A percentile compares a stretch with the other conserved stretches of the same genome.
These are phyloP conservation scores for Pempheris klunzingeri DNA, from an alignment of 2,797 vertebrate genomes.

Conservation along the genomic window DNA sequence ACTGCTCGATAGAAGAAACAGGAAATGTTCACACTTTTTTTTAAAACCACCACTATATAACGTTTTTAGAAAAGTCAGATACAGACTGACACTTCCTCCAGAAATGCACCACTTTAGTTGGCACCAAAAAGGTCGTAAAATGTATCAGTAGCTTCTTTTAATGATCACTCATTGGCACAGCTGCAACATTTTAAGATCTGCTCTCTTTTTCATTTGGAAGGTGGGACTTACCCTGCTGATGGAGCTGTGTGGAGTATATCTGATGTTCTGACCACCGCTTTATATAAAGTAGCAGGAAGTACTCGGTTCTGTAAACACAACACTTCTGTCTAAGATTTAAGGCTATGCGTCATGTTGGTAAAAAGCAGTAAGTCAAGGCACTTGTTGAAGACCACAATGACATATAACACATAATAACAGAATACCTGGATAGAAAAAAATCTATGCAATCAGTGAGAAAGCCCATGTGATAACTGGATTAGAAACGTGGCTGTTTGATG, in stretches of 20 bases:
- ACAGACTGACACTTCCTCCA: constrained; percentile 36
- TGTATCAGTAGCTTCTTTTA: neutral
- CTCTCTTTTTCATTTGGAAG: neutral
- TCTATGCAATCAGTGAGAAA: neutral
- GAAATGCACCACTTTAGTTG: neutral
- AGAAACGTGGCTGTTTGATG: neutral
- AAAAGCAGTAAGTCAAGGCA: neutral
- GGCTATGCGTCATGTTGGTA: constrained; percentile 14
- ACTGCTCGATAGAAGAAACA: constrained; percentile 55
- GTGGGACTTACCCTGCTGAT: constrained; percentile 50
- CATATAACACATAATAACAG: neutral
- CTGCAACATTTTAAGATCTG: neutral
- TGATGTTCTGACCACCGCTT: constrained; percentile 18
- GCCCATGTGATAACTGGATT: neutral
- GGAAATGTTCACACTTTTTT: constrained; percentile 63
- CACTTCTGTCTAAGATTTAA: constrained; percentile 31
- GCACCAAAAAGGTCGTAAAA: constrained; percentile 16
- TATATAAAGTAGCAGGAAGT: constrained; percentile 61
- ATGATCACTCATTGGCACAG: neutral
- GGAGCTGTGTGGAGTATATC: neutral
- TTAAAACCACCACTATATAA: neutral
- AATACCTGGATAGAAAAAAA: neutral
- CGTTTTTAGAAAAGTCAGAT: constrained; percentile 27
- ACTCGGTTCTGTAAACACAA: constrained; percentile 53
- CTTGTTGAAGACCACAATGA: too few relatives aligned